phyloP scores from a whole-genome alignment of 1,140 invertebrate species.

The Sinonovacula constricta region DNA sequence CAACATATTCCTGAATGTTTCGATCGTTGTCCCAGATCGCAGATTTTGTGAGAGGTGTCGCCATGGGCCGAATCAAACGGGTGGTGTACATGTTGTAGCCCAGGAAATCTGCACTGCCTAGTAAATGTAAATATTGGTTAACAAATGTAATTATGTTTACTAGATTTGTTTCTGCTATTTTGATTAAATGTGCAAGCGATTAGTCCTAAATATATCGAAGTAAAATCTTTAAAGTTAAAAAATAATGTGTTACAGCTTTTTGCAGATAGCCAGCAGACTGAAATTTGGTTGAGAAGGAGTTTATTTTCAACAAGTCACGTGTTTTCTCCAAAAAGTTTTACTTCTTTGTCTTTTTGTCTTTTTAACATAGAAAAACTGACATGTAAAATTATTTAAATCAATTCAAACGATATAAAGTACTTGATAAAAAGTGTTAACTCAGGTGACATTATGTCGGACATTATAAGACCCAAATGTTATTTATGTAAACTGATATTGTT shows the following conservation, averaged over 20 bases:
- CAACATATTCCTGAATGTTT: constrained; percentile 43
- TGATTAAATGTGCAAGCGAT: not conserved
- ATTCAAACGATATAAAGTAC: no score
- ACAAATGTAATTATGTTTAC: not conserved
- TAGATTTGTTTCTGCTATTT: no score
- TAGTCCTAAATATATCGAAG: not conserved
- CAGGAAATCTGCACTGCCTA: constrained; percentile 68
- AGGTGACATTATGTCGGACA: no score
- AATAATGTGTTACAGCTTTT: not conserved
- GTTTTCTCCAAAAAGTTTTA: no score
- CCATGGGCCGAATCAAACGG: constrained; percentile 49
- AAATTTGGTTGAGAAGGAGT: no score
- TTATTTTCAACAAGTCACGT: not conserved
- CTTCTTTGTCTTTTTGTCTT: no score
- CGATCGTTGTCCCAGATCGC: constrained; percentile 51
- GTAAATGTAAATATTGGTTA: not conserved
- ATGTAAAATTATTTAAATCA: no score
- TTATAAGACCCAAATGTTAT: no score
- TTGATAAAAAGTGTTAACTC: no score
- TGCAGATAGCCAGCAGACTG: not conserved
- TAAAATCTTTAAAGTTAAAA: not conserved
- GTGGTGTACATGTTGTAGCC: constrained; percentile 73
- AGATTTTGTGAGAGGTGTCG: constrained; percentile 23
- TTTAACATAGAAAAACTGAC: no score
- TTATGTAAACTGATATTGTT: no score